These are phyloP conservation scores for Carassius carassius DNA, from an alignment of 2,113 vertebrate species.

Conservation along the genomic window DNA sequence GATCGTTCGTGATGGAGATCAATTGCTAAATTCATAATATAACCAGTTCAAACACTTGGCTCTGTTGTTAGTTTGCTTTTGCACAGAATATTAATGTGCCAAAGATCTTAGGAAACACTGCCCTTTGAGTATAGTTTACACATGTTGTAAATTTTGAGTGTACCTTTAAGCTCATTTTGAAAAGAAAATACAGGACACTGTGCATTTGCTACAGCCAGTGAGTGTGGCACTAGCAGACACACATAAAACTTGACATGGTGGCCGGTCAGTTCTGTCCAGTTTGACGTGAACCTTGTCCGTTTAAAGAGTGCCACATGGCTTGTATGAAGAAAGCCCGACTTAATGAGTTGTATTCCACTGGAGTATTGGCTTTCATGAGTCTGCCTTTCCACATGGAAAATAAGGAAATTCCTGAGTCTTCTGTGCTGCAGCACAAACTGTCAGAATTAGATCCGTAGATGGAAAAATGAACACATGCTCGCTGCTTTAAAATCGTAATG, in stretches of 20 bases:
- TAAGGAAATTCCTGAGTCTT: conserved; percentile 47
- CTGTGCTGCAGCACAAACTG: conserved; percentile 40
- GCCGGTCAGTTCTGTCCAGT: conserved; percentile 11
- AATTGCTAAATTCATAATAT: conserved; percentile 22
- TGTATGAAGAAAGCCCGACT: conserved; percentile 16
- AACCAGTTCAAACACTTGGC: background rate
- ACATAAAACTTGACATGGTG: conserved; percentile 7
- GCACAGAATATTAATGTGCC: background rate
- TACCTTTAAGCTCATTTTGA: conserved; percentile 18
- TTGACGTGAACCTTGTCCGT: conserved; percentile 19
- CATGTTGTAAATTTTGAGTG: conserved; percentile 7
- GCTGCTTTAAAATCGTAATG: conserved; percentile 28
- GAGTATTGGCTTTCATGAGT: conserved; percentile 54
- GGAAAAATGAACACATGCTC: conserved; percentile 38
- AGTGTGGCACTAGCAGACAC: background rate
- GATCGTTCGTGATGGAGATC: conserved; percentile 11
- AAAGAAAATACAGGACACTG: conserved; percentile 15
- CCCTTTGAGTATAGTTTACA: conserved; percentile 22
- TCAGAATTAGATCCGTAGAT: conserved; percentile 49
- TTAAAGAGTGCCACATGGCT: conserved; percentile 43
- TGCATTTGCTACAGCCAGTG: background rate
- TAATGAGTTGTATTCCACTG: conserved; percentile 41
- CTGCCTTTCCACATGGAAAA: conserved; percentile 50
- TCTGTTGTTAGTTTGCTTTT: conserved; percentile 4
- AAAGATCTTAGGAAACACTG: conserved; percentile 5